Conservation (phyloP, 2,888 invertebrate genomes). For the Athalia cordata region DNA sequence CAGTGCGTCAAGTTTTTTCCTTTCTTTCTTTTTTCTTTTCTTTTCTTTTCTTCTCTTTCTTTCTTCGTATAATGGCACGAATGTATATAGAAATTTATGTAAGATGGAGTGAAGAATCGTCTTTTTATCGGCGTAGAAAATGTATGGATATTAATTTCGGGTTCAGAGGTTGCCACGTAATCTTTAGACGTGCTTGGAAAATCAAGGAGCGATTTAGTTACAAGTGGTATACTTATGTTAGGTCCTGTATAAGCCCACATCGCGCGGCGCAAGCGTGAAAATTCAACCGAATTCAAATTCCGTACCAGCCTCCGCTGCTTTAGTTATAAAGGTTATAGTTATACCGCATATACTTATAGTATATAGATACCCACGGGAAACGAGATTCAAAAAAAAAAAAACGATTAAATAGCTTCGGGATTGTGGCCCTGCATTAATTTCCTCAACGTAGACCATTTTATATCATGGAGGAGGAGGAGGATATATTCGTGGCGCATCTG, state of each 20-base stretch:
- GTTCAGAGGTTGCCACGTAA: slow-evolving; percentile 13
- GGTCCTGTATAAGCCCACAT: neutral
- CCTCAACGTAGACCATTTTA: neutral
- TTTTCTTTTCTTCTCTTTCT: no score
- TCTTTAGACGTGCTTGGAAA: slow-evolving; percentile 39
- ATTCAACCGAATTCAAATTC: slow-evolving; percentile 25
- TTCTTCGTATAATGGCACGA: no score
- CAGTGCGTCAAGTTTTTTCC: no score
- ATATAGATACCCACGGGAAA: no score
- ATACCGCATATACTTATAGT: neutral
- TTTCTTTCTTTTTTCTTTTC: no score
- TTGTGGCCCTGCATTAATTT: slow-evolving; percentile 35
- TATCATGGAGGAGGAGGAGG: neutral
- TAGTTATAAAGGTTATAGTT: neutral
- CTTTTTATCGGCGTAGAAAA: slow-evolving; percentile 6
- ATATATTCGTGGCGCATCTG: slow-evolving; percentile 24
- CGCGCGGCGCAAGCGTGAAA: neutral
- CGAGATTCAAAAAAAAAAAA: no score
- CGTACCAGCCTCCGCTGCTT: neutral
- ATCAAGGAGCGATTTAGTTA: slow-evolving; percentile 36
- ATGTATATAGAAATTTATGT: no score
- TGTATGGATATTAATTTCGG: slow-evolving; percentile 31
- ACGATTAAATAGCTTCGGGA: neutral
- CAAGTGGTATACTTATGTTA: neutral
- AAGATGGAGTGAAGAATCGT: slow-evolving; percentile 1